Base-by-base conservation (phyloP, 2,113 vertebrate genomes). In the Sorex fumeus region DNA sequence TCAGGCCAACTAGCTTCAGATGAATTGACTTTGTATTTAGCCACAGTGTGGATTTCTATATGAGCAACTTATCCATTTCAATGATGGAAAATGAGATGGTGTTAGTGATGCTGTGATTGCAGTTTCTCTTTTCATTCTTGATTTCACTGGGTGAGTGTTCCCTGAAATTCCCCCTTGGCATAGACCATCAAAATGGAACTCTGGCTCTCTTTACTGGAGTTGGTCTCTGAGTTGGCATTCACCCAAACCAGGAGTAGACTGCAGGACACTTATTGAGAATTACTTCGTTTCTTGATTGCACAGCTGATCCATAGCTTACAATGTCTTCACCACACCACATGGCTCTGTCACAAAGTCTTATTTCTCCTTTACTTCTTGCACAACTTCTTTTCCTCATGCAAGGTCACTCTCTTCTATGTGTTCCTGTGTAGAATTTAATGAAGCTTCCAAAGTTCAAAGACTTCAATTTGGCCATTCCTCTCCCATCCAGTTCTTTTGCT, bases 171-270 rank as follows among this genome's bases (percentile, higher is more conserved):
- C 30, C 11, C 64, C 43, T 92, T 75, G 25, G 79, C 7, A n/a
- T 36, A 27, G 60, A 64, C 40, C 12, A 28, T 85, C 66, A 62
- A 5, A 30, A 53, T 8, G 34, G 32, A 84, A 50, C 67, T 72
- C 87, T 80, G 53, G 43, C 11, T 72, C 50, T 83, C 53, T 30
- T 4, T 75, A 74, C 71, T 40, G 28, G 57, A 45, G 32, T 1
- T 83, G 36, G 21, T 69, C 75, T 94, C 83, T 90, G 74, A 93
- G 27, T 25, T 85, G n/a, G 85, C 25, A 2, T 87, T 45, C 5
- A 43, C 11, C 25, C 16, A 72, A 74, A 6, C 43, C 23, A 91
- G 72, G 27, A 69, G 34, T 47, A 84, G 28, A 80, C 32, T 67
- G 19, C 30, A 40, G 43, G 27, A 40, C 23, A n/a, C 9, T 64